phyloP scores from a whole-genome alignment of 2,113 vertebrate genomes.

The Chaetops frenatus region DNA sequence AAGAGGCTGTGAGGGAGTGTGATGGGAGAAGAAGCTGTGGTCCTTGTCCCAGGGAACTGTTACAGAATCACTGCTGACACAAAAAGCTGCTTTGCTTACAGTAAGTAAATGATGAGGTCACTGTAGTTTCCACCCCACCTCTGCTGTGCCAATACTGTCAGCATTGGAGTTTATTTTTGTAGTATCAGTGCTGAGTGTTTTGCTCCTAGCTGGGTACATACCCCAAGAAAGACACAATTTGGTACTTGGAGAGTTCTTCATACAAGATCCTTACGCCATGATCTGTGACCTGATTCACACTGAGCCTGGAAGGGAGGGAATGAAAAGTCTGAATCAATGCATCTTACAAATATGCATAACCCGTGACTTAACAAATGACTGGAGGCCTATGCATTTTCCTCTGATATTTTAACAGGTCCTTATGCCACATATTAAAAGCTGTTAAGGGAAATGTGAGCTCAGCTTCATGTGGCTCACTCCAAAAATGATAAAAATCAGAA shows the following conservation, averaged over 20 bases:
- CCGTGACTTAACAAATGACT: background rate
- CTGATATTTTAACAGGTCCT: background rate
- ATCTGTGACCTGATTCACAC: slow-evolving; percentile 89
- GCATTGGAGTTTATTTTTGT: background rate
- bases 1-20: background rate
- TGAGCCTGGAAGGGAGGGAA: slow-evolving; percentile 74
- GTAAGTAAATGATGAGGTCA: background rate
- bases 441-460: background rate
- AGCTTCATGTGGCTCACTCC: background rate
- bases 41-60: background rate
- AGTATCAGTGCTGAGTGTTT: background rate
- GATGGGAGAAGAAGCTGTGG: background rate
- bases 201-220: slow-evolving; percentile 54
- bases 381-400: background rate
- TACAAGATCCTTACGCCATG: slow-evolving; percentile 81
- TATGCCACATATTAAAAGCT: background rate
- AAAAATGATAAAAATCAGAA: background rate
- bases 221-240: slow-evolving; percentile 82
- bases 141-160: background rate
- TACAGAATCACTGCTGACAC: background rate
- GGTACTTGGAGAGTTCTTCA: slow-evolving; percentile 87
- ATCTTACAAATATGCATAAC: background rate
- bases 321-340: background rate
- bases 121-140: background rate
- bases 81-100: background rate